Evolutionary conservation across 2,888 invertebrate species (phyloP).

Genomic region (Protodeltote pygarga): DNA sequence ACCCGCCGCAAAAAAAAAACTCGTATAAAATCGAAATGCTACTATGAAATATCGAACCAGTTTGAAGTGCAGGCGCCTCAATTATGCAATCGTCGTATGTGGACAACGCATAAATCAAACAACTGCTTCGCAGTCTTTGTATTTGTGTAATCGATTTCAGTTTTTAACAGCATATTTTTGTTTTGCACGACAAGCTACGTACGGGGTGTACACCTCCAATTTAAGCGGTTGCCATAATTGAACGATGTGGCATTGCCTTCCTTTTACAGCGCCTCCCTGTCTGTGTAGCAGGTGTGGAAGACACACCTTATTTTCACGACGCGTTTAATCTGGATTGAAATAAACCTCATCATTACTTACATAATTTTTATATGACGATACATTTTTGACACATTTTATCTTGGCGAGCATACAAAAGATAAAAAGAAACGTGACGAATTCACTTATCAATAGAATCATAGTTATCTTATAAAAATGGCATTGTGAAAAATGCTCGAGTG

Average conservation of each 20-base stretch:
- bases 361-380: constrained; percentile 2
- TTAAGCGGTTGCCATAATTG: constrained; percentile 47
- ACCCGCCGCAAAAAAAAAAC: constrained; percentile 79
- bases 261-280: constrained; percentile 34
- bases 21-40: constrained; percentile 76
- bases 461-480: constrained; percentile 30
- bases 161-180: constrained; percentile 50
- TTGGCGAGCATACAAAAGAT: constrained; percentile 9
- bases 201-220: constrained; percentile 39
- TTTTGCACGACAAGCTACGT: constrained; percentile 44
- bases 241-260: constrained; percentile 40
- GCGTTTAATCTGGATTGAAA: constrained; percentile 20
- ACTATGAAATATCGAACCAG: constrained; percentile 75
- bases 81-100: constrained; percentile 70
- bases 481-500: constrained; percentile 17
- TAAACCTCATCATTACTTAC: not conserved
- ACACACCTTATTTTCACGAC: constrained; percentile 41
- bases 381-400: constrained; percentile 11
- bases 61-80: constrained; percentile 73
- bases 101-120: constrained; percentile 65
- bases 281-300: constrained; percentile 32
- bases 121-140: constrained; percentile 46
- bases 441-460: constrained; percentile 2
- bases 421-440: constrained; percentile 16
- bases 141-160: constrained; percentile 61